A percentile compares a stretch with the other conserved stretches of the same genome.
Evolutionary conservation across 2,888 invertebrate species (phyloP).

Genomic region (Nemotelus nigrinus): DNA sequence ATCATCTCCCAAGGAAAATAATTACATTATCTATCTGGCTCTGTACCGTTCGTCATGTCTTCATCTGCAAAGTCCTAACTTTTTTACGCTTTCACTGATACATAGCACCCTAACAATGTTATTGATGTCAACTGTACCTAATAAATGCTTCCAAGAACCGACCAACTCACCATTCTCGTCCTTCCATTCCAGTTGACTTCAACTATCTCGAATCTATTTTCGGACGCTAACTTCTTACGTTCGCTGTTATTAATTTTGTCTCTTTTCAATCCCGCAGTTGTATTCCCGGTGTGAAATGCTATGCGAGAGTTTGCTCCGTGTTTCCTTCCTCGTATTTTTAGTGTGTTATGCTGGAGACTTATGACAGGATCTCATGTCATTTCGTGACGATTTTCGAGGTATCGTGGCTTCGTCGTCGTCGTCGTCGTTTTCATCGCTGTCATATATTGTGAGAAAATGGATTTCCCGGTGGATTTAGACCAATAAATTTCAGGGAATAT

Average conservation of each 20-base stretch:
- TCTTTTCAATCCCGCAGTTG: background rate
- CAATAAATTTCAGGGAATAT: constrained; percentile 79
- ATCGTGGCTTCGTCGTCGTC: constrained; percentile 67
- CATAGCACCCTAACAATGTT: background rate
- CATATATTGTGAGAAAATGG: constrained; percentile 74
- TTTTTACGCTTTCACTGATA: too few species aligned
- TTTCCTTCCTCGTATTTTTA: too few species aligned
- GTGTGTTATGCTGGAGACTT: constrained; percentile 60
- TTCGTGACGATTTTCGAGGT: constrained; percentile 88
- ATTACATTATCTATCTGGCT: too few species aligned
- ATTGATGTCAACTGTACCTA: constrained; percentile 13
- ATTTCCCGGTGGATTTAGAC: constrained; percentile 81
- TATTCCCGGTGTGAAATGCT: background rate
- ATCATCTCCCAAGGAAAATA: too few species aligned
- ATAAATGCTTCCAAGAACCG: constrained; percentile 23
- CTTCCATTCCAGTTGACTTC: background rate
- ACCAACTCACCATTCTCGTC: background rate
- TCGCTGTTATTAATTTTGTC: background rate
- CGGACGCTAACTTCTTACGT: too few species aligned
- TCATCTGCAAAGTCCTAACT: too few species aligned
- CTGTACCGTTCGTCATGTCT: too few species aligned
- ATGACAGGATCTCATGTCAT: constrained; percentile 91
- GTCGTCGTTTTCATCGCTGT: too few species aligned
- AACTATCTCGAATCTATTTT: background rate
- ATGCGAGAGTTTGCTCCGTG: too few species aligned